phyloP scores from a whole-genome alignment of 2,113 vertebrate species.

The Boulengeromyrus knoepffleri region DNA sequence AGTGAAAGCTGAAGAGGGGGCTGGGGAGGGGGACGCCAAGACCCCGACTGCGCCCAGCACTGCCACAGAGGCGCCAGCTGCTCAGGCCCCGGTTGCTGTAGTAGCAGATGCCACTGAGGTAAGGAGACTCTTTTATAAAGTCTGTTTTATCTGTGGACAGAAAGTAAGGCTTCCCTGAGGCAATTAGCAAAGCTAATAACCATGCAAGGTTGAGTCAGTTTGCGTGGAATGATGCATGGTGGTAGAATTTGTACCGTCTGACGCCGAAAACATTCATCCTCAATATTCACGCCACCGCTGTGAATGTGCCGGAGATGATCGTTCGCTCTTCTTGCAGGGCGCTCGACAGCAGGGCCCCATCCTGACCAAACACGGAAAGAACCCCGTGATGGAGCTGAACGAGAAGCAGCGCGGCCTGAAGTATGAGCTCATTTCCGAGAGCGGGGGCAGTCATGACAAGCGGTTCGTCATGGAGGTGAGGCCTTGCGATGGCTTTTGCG shows the following conservation, averaged over 20 bases:
- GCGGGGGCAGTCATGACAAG: conserved; percentile 92
- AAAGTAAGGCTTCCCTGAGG: not conserved
- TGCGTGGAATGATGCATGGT: not conserved
- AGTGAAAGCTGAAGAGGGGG: conserved; percentile 62
- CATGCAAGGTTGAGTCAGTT: not conserved
- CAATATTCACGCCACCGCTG: not conserved
- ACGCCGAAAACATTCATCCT: not conserved
- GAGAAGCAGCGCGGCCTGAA: conserved; percentile 92
- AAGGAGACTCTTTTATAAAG: not conserved
- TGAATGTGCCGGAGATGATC: not conserved
- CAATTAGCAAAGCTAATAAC: not conserved
- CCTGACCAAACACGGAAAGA: conserved; percentile 92
- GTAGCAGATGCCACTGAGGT: conserved; percentile 50
- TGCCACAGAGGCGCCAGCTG: conserved; percentile 15
- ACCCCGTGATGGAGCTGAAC: conserved; percentile 96
- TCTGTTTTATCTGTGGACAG: not conserved
- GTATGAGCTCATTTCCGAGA: conserved; percentile 91
- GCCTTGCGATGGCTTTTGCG: not conserved
- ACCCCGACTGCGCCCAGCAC: conserved; percentile 38
- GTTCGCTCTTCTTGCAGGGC: conserved; percentile 51
- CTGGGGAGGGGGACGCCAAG: conserved; percentile 63
- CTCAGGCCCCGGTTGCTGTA: conserved; percentile 34
- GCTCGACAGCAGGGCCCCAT: conserved; percentile 91
- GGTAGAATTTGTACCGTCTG: not conserved
- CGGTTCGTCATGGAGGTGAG: conserved; percentile 90